Percentiles rank a stretch among this genome's conserved stretches.
Conservation (phyloP, 2,888 invertebrate species). For the Caenorhabditis becei region DNA sequence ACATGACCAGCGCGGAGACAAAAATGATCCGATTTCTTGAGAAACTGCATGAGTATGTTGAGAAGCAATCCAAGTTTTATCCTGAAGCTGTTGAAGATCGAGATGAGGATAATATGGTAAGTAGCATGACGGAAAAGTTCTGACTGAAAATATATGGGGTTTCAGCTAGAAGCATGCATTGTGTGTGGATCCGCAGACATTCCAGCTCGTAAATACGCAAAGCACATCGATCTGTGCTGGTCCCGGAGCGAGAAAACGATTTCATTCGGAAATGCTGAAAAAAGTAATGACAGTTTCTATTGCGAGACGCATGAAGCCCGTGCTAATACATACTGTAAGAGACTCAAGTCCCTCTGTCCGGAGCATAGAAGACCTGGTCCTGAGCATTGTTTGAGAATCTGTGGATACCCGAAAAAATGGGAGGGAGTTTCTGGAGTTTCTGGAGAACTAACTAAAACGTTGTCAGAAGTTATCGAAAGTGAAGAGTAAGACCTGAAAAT, state of each 20-base stretch:
- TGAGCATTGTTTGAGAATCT: constrained; percentile 48
- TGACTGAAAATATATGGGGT: neutral
- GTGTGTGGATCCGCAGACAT: constrained; percentile 47
- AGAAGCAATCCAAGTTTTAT: constrained; percentile 9
- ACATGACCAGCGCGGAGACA: constrained; percentile 10
- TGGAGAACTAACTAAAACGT: constrained; percentile 4
- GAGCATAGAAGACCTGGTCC: constrained; percentile 86
- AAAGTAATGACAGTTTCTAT: constrained; percentile 87
- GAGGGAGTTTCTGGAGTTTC: neutral
- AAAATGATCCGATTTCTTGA: constrained; percentile 29
- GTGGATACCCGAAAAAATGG: constrained; percentile 69
- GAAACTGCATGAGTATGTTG: constrained; percentile 32
- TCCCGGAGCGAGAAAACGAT: constrained; percentile 73
- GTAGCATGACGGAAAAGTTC: neutral
- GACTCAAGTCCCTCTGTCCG: constrained; percentile 94
- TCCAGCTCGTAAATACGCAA: constrained; percentile 40
- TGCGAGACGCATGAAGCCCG: constrained; percentile 92
- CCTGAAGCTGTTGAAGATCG: constrained; percentile 29
- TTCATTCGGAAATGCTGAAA: constrained; percentile 82
- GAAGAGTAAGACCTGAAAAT: constrained; percentile 30
- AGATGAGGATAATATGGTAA: constrained; percentile 42
- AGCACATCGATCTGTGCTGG: constrained; percentile 77
- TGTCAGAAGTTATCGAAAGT: constrained; percentile 39
- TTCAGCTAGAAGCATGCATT: constrained; percentile 45
- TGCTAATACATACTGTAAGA: constrained; percentile 93